Conservation (phyloP, 2,888 invertebrate species). For the Nephrotoma guestfalica region DNA sequence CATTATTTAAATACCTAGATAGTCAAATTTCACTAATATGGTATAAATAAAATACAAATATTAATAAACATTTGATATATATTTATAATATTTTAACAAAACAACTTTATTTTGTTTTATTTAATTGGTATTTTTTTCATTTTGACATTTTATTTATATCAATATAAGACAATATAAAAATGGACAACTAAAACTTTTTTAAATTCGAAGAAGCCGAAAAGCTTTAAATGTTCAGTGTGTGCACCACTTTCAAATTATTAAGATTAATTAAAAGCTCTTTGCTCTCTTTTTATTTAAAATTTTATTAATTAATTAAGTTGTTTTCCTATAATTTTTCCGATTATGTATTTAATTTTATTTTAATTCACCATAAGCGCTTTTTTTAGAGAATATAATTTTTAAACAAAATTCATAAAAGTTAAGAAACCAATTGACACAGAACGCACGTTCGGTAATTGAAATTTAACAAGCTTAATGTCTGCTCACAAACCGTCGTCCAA, state of each 20-base stretch:
- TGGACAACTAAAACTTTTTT: slow-evolving; percentile 5
- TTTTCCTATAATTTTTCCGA: not conserved
- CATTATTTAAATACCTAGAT: not conserved
- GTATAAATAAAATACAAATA: not conserved
- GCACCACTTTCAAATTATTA: slow-evolving; percentile 12
- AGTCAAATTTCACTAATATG: not conserved
- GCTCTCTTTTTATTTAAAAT: slow-evolving; percentile 11
- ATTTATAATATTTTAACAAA: not conserved
- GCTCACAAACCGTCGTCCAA: not conserved
- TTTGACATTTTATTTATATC: not conserved
- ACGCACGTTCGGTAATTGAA: not conserved
- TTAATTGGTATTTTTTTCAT: not conserved
- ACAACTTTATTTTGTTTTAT: not conserved
- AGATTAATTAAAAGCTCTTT: slow-evolving; percentile 12
- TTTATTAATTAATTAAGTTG: not conserved
- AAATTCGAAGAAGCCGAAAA: slow-evolving; percentile 10
- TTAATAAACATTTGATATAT: not conserved
- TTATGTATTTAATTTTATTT: not conserved
- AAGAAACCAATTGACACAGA: not conserved
- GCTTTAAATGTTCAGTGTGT: slow-evolving; percentile 21
- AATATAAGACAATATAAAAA: not conserved
- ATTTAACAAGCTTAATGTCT: not conserved
- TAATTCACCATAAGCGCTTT: not conserved
- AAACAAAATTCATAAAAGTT: not conserved
- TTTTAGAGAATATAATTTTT: not conserved